Evolutionary conservation across 2,888 invertebrate species (phyloP).

Genomic region (Malacosoma neustria): DNA sequence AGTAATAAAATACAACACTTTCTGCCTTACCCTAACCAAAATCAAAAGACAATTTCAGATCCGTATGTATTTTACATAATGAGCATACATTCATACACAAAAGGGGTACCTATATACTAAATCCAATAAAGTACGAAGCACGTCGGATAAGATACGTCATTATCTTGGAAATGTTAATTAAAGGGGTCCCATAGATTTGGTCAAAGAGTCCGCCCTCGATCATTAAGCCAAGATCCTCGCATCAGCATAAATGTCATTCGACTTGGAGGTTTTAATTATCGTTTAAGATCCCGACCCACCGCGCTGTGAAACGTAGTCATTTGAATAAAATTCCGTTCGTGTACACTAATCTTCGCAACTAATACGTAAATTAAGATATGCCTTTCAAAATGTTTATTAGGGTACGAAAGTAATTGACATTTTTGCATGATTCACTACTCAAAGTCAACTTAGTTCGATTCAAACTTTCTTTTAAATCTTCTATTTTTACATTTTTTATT

Average conservation of each 20-base stretch:
- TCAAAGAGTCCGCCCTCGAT: slow-evolving; percentile 50
- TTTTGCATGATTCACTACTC: no score
- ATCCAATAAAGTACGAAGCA: neutral
- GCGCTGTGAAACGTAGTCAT: slow-evolving; percentile 22
- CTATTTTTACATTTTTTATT: no score
- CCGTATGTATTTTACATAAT: no score
- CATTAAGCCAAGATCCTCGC: slow-evolving; percentile 49
- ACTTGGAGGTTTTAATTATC: slow-evolving; percentile 61
- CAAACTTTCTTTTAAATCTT: no score
- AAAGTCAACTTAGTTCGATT: no score
- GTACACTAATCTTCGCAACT: no score
- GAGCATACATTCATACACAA: slow-evolving; percentile 1
- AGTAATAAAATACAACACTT: no score
- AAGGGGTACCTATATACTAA: neutral
- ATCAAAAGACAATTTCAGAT: no score
- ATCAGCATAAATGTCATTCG: slow-evolving; percentile 67
- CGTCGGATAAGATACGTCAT: slow-evolving; percentile 12
- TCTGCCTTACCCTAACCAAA: no score
- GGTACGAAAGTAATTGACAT: no score
- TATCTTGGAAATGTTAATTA: slow-evolving; percentile 45
- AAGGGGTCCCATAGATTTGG: slow-evolving; percentile 24
- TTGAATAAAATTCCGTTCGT: slow-evolving; percentile 26
- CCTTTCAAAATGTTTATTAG: no score
- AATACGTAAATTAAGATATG: no score
- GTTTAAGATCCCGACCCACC: slow-evolving; percentile 42